These are phyloP conservation scores for Rhombomys opimus DNA, from an alignment of 2,113 vertebrate genomes.

Conservation along the genomic window DNA sequence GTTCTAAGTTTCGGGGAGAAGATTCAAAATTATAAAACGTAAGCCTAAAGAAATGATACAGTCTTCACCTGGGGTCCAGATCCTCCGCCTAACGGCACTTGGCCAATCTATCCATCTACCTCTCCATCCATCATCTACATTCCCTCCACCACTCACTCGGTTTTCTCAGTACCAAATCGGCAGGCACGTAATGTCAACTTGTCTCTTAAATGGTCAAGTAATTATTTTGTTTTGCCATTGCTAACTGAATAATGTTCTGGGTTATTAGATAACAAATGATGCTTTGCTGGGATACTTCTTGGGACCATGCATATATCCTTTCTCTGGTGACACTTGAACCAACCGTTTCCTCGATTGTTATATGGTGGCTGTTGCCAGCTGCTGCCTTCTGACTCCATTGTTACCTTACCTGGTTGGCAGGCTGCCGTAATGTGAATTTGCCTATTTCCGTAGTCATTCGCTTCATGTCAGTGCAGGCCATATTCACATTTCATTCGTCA, in stretches of 20 bases:
- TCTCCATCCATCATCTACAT: background rate
- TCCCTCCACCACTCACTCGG: background rate
- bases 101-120: background rate
- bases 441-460: background rate
- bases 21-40: constrained; percentile 12
- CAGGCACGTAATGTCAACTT: background rate
- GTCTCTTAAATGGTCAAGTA: background rate
- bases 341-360: background rate
- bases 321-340: background rate
- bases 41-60: background rate
- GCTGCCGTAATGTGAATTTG: background rate
- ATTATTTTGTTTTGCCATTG: background rate
- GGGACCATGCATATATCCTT: background rate
- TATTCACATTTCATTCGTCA: background rate
- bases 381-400: background rate
- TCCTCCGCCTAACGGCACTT: background rate
- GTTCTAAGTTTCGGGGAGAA: background rate
- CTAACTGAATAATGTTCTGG: background rate
- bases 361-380: background rate
- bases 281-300: background rate
- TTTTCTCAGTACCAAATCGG: background rate
- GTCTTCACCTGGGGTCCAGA: background rate
- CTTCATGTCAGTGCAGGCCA: background rate
- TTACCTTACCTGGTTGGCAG: background rate
- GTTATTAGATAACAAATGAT: background rate